phyloP scores from a whole-genome alignment of 2,888 invertebrate species.

The Drosophila bunnanda region DNA sequence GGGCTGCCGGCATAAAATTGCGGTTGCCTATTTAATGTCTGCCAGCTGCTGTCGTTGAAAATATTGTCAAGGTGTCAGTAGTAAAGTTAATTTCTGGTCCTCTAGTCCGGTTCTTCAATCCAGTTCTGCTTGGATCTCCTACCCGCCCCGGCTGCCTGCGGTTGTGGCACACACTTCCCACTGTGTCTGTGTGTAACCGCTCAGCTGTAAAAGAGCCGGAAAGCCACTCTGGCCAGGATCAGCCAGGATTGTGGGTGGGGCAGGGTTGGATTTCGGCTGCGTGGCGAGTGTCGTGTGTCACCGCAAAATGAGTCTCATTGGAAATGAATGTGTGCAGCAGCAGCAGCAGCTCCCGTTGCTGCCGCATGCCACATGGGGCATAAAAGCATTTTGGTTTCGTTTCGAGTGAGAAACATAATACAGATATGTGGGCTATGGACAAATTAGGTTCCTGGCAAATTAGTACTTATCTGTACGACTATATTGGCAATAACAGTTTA shows the following conservation, averaged over 20 bases:
- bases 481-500: not conserved
- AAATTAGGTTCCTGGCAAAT: conserved; percentile 44
- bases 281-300: conserved; percentile 52
- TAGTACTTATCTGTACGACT: conserved; percentile 7
- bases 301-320: conserved; percentile 79
- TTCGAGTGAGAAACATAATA: conserved; percentile 24
- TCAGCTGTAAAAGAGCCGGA: conserved; percentile 76
- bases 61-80: conserved; percentile 78
- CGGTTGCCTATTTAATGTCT: conserved; percentile 48
- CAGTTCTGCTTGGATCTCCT: not conserved
- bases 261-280: conserved; percentile 12
- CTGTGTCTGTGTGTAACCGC: conserved; percentile 69
- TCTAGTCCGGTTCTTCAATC: conserved; percentile 12
- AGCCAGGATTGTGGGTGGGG: conserved; percentile 42
- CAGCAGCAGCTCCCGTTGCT: conserved; percentile 16
- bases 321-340: conserved; percentile 66
- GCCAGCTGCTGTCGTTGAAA: conserved; percentile 51
- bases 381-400: conserved; percentile 75
- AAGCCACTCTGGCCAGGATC: conserved; percentile 58
- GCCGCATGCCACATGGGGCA: conserved; percentile 52
- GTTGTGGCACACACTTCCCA: conserved; percentile 52
- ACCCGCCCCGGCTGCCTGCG: conserved; percentile 42
- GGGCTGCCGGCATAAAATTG: conserved; percentile 27
- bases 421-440: not conserved
- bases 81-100: conserved; percentile 74